Conservation (phyloP, 1,140 invertebrate species). For the Drosophila kepulauana region DNA sequence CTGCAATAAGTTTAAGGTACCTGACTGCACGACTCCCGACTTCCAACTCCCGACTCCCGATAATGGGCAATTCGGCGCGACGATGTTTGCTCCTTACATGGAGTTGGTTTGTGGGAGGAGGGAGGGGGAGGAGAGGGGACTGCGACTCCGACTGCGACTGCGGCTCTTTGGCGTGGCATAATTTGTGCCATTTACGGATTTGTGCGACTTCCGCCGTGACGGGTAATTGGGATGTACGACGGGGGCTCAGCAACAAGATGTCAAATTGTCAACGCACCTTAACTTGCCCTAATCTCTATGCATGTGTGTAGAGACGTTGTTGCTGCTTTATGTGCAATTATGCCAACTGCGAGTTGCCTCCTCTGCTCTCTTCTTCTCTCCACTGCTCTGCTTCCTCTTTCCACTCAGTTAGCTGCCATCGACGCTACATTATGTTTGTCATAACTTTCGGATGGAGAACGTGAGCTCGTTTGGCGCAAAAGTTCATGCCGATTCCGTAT, state of each 20-base stretch:
- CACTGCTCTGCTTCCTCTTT: background rate
- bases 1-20: constrained; percentile 7
- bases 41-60: constrained; percentile 7
- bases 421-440: constrained; percentile 59
- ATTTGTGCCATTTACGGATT: constrained; percentile 77
- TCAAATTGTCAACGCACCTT: constrained; percentile 71
- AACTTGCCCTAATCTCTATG: constrained; percentile 37
- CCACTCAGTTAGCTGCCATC: constrained; percentile 2
- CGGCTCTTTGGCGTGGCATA: constrained; percentile 53
- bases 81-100: constrained; percentile 43
- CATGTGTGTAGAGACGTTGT: constrained; percentile 29
- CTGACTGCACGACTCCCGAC: background rate
- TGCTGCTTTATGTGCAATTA: constrained; percentile 69
- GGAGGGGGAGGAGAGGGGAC: constrained; percentile 15
- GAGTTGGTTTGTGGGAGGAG: constrained; percentile 11
- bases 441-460: constrained; percentile 31
- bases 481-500: background rate
- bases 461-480: background rate
- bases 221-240: constrained; percentile 12
- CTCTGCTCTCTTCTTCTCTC: background rate
- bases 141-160: constrained; percentile 17
- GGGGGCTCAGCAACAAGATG: constrained; percentile 49
- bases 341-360: constrained; percentile 54
- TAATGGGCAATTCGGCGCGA: constrained; percentile 56
- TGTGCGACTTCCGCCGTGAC: constrained; percentile 64